Evolutionary conservation across 2,888 invertebrate genomes (phyloP), one percentile per base, ranked within the genome.

Genomic region (Eupithecia vulgata): DNA sequence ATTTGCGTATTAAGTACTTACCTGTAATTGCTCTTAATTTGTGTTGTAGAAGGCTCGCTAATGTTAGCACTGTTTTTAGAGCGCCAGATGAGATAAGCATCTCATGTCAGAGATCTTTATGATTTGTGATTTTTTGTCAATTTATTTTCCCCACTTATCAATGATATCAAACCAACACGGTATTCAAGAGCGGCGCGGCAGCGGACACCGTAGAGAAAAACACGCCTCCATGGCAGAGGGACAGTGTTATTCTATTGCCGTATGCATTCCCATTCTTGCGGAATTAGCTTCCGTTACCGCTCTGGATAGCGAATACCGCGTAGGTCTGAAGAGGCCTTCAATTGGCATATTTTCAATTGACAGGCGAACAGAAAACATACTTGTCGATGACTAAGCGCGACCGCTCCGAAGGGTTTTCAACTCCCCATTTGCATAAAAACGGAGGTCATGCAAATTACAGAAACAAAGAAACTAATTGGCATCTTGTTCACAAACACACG

Each of bases 1-100:
- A 74, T 68, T 72, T 71, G 37, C 69, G 74, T 72, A 67, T 68
- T 71, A 71, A 66, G 66, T 75, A 64, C 68, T 67, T 76, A 74
- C 76, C 74, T 71, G 73, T 57, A 25, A 57, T 25, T 13, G 57
- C 12, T 57, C 5, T 5, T 21, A 52, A 21, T 52, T 52, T 21
- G 52, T 52, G 52, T 21, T 52, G 52, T 12, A 12, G 52, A 10
- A 52, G n/a, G n/a, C 12, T 21, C 21, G 21, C 15, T 21, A 0
- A 52, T 21, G 17, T 52, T 3, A 21, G 52, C 52, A 21, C 21
- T 21, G 21, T 21, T 52, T 21, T 12, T 12, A 52, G 21, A 0
- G 45, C 52, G n/a, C 45, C 17, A 45, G 17, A 42, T 45, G 6
- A 17, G 45, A 45, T 45, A 45, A 45, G 7, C 17, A 52, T 52